These are phyloP conservation scores for Alca torda DNA, from an alignment of 2,797 vertebrate species.

Conservation along the genomic window DNA sequence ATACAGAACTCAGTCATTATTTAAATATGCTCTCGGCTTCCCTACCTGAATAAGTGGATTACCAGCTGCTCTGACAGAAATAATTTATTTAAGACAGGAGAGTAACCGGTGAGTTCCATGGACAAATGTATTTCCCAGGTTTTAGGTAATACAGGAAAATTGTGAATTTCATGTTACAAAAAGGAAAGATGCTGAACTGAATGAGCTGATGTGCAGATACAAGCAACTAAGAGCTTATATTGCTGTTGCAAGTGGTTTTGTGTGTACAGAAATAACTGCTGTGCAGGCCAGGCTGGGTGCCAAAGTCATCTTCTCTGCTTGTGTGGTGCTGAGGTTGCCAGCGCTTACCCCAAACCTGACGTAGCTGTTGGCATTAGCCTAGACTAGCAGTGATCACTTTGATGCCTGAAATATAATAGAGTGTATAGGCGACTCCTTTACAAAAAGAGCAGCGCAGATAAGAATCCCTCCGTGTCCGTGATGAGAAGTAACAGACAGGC, in stretches of 20 bases:
- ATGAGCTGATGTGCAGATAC: not conserved
- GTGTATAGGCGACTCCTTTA: accelerated
- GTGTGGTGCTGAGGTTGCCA: slow-evolving; percentile 4
- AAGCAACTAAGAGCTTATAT: not conserved
- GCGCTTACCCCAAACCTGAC: not conserved
- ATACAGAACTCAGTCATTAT: not conserved
- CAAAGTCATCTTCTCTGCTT: not conserved
- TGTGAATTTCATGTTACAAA: not conserved
- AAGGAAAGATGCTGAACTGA: not conserved
- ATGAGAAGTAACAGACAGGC: not conserved
- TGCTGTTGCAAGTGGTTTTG: slow-evolving; percentile 8
- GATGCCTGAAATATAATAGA: not conserved
- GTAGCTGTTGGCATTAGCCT: not conserved
- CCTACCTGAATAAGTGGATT: not conserved
- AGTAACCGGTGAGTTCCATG: not conserved
- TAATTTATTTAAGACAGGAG: not conserved
- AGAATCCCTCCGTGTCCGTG: not conserved
- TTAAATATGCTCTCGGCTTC: not conserved
- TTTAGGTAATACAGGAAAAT: not conserved
- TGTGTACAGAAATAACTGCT: slow-evolving; percentile 37
- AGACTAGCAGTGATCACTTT: not conserved
- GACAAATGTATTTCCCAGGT: not conserved
- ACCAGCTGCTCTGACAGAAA: not conserved
- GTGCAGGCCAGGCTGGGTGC: slow-evolving; percentile 27
- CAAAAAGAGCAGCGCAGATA: not conserved